phyloP scores from a whole-genome alignment of 2,888 invertebrate species.

The Ormyrus labotus region DNA sequence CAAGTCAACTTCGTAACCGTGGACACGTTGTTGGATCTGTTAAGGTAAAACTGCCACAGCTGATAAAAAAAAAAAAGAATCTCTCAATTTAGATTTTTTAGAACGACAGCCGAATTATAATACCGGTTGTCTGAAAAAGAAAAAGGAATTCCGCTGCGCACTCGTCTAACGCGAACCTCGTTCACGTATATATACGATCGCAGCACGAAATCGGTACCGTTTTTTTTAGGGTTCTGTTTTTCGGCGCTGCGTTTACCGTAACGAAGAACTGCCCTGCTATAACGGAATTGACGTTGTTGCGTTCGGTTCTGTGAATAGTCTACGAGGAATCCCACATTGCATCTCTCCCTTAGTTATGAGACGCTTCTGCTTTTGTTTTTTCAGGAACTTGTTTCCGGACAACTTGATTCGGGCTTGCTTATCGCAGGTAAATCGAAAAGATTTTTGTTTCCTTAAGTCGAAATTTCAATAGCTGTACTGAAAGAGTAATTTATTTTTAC shows the following conservation, averaged over 20 bases:
- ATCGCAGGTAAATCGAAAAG: constrained; percentile 72
- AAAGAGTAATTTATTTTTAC: no score
- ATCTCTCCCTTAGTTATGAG: background rate
- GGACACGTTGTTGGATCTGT: constrained; percentile 93
- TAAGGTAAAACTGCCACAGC: constrained; percentile 79
- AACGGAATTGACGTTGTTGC: constrained; percentile 18
- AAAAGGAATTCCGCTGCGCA: background rate
- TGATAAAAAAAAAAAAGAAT: background rate
- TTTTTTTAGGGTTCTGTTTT: constrained; percentile 26
- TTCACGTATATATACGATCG: constrained; percentile 3
- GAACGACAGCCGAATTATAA: background rate
- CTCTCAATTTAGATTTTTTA: background rate
- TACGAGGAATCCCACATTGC: background rate
- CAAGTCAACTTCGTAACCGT: constrained; percentile 82
- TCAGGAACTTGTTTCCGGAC: constrained; percentile 89
- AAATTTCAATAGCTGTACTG: no score
- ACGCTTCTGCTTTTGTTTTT: constrained; percentile 40
- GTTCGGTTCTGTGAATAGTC: constrained; percentile 9
- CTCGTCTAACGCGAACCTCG: background rate
- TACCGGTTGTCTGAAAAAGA: background rate
- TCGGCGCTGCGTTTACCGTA: constrained; percentile 16
- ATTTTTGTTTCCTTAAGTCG: no score
- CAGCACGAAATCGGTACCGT: constrained; percentile 40
- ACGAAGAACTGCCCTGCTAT: constrained; percentile 5
- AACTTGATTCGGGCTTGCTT: constrained; percentile 91